These are phyloP conservation scores for Penaeus japonicus DNA, from an alignment of 1,140 invertebrate species.

Conservation along the genomic window DNA sequence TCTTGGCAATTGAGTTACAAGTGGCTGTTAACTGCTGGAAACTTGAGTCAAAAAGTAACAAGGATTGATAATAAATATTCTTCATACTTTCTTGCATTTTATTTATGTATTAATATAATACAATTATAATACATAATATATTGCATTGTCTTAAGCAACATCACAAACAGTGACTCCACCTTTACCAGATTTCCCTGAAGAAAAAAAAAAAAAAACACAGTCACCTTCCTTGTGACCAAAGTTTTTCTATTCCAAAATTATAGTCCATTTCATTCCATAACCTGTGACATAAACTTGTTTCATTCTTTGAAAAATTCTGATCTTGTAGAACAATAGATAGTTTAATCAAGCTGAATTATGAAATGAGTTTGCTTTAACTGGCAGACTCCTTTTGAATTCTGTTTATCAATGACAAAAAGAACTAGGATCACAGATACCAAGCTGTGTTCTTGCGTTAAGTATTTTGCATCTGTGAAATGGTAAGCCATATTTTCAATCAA, in stretches of 20 bases:
- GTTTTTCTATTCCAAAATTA: too few relatives aligned
- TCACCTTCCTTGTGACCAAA: not conserved
- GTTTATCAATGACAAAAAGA: not conserved
- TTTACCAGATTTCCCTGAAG: not conserved
- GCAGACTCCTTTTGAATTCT: not conserved
- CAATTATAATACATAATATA: conserved; percentile 42
- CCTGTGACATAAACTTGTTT: not conserved
- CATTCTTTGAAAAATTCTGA: not conserved
- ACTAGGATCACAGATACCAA: not conserved
- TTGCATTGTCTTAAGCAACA: conserved; percentile 47
- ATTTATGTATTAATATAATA: conserved; percentile 50
- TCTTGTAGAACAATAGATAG: not conserved
- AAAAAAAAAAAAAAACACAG: not conserved
- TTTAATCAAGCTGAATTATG: not conserved
- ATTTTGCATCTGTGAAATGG: too few relatives aligned
- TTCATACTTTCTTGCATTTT: not conserved
- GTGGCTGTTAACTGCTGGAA: too few relatives aligned
- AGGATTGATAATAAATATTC: not conserved
- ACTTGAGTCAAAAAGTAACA: too few relatives aligned
- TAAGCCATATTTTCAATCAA: too few relatives aligned
- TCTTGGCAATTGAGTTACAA: too few relatives aligned
- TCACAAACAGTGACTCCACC: conserved; percentile 40
- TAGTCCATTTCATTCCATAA: not conserved
- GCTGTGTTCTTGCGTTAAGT: not conserved
- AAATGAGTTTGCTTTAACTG: not conserved